Percentiles rank a stretch among this genome's conserved stretches.
These are phyloP conservation scores for Bufo bufo DNA, from an alignment of 2,113 vertebrate genomes.

Conservation along the genomic window DNA sequence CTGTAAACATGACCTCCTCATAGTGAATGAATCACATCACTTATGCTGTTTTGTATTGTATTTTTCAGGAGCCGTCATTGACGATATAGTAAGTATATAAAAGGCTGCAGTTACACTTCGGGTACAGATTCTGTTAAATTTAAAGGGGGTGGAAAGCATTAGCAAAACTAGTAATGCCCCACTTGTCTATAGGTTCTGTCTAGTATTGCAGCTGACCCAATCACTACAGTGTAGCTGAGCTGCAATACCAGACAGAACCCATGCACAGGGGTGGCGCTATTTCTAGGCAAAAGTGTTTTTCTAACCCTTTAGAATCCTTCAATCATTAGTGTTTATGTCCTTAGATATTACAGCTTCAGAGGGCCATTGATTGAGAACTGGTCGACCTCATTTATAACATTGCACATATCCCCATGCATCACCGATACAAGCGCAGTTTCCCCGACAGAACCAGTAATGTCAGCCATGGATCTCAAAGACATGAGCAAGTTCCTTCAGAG, in stretches of 20 bases:
- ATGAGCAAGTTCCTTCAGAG: too few relatives aligned
- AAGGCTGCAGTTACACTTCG: too few relatives aligned
- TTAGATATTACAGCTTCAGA: too few relatives aligned
- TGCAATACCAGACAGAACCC: not conserved
- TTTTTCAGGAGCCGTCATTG: not conserved
- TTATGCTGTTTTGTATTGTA: not conserved
- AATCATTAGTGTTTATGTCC: too few relatives aligned
- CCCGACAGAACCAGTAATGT: too few relatives aligned
- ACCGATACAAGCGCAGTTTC: not conserved
- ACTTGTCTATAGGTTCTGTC: not conserved
- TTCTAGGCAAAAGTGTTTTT: too few relatives aligned
- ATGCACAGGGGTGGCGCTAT: not conserved
- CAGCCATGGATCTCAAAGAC: too few relatives aligned
- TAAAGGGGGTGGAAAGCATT: not conserved
- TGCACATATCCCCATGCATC: not conserved
- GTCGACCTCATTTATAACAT: not conserved
- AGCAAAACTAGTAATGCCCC: not conserved
- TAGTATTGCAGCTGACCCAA: not conserved
- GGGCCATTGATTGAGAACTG: too few relatives aligned
- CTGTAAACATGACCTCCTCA: too few relatives aligned
- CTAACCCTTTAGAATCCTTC: too few relatives aligned
- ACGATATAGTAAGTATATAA: conserved; percentile 36
- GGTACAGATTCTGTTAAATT: too few relatives aligned
- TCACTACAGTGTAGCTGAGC: not conserved
- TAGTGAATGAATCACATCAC: not conserved